phyloP scores from a whole-genome alignment of 2,888 invertebrate species.

The Hymenopus coronatus region DNA sequence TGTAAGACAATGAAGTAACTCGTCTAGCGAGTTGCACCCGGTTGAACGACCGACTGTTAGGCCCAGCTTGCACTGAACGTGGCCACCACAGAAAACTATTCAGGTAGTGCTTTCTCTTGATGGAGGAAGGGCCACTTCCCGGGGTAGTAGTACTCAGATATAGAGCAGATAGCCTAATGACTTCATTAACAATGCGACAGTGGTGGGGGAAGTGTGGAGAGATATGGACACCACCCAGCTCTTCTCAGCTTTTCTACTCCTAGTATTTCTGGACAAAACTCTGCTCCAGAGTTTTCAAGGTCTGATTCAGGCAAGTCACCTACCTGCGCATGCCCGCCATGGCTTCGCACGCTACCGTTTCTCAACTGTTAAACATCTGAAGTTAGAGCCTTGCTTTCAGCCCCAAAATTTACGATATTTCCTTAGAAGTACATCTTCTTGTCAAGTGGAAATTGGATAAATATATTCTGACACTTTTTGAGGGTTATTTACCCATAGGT shows the following conservation, averaged over 20 bases:
- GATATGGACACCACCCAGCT: background rate
- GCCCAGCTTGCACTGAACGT: background rate
- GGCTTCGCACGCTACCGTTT: background rate
- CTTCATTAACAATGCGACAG: conserved; percentile 20
- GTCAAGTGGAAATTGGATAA: too few relatives aligned
- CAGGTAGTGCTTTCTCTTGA: background rate
- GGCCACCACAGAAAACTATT: background rate
- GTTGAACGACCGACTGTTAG: background rate
- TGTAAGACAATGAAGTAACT: background rate
- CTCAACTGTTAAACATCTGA: background rate
- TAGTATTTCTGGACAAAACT: too few relatives aligned
- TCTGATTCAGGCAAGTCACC: background rate
- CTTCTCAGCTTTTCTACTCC: background rate
- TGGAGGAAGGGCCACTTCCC: background rate
- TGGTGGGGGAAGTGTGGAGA: background rate
- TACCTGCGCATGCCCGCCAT: background rate
- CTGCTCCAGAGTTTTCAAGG: too few relatives aligned
- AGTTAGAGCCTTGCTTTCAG: background rate
- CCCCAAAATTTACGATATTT: too few relatives aligned
- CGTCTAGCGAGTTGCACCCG: background rate
- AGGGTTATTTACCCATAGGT: too few relatives aligned
- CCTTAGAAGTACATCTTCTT: too few relatives aligned
- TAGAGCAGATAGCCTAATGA: conserved; percentile 14
- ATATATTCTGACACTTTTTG: too few relatives aligned
- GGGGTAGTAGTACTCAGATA: conserved; percentile 4